A percentile compares a stretch with the other conserved stretches of the same genome.
Evolutionary conservation across 2,113 vertebrate species (phyloP).

Genomic region (Corythaeola cristata): DNA sequence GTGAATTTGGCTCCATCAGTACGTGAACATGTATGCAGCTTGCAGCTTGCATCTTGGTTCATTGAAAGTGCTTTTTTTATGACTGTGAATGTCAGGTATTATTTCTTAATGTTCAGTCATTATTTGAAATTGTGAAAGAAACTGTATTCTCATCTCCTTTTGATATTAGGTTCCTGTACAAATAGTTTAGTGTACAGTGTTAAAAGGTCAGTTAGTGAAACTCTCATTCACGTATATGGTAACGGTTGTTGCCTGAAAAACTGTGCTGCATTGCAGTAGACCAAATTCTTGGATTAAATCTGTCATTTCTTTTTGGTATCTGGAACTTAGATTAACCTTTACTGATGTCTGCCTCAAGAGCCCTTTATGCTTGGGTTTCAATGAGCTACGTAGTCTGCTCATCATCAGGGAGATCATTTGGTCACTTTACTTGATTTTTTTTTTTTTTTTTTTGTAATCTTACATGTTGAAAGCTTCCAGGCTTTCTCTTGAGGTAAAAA

Average conservation of each 20-base stretch:
- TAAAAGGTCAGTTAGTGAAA: not conserved
- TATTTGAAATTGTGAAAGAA: not conserved
- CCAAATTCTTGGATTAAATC: not conserved
- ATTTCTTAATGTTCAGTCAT: not conserved
- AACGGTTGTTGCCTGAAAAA: not conserved
- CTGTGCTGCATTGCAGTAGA: not conserved
- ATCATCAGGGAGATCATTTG: not conserved
- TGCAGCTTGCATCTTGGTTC: not conserved
- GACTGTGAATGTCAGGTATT: not conserved
- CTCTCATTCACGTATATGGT: not conserved
- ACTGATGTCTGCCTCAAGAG: not conserved
- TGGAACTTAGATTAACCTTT: not conserved
- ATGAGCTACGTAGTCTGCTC: not conserved
- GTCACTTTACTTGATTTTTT: not conserved
- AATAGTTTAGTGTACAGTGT: not conserved
- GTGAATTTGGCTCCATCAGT: not conserved
- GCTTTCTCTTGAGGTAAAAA: not conserved
- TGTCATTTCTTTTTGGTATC: not conserved
- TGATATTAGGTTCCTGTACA: not conserved
- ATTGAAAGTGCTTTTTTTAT: not conserved
- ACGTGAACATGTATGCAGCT: not conserved
- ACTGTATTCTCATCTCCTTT: not conserved
- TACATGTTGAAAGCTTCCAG: not conserved
- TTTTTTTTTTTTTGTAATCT: not conserved
- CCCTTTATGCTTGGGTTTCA: not conserved